Percentiles rank a stretch among this genome's conserved stretches.
phyloP scores from a whole-genome alignment of 2,113 vertebrate species.

The sheep (Ovis aries) region ARS-UI_Ramb_v3.0 NC_056054.1:74410001-74410500 shows the following conservation, averaged over 20 bases:
- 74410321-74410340: neutral
- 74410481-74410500: neutral
- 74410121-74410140: conserved; percentile 2
- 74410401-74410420: neutral
- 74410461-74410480: neutral
- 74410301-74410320: neutral
- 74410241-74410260: neutral
- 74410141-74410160: neutral
- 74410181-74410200: neutral
- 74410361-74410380: neutral
- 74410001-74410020: conserved; percentile 39
- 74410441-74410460: neutral
- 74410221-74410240: neutral
- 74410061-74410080: conserved; percentile 44
- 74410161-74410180: neutral
- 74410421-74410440: neutral
- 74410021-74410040: conserved; percentile 45
- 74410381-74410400: neutral
- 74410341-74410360: neutral
- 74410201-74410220: neutral
- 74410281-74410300: neutral
- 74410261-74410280: neutral
- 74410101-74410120: conserved; percentile 36
- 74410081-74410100: conserved; percentile 32
- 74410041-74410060: conserved; percentile 54